phyloP scores from a whole-genome alignment of 1,140 invertebrate genomes.

The Rhopalosiphum padi region DNA sequence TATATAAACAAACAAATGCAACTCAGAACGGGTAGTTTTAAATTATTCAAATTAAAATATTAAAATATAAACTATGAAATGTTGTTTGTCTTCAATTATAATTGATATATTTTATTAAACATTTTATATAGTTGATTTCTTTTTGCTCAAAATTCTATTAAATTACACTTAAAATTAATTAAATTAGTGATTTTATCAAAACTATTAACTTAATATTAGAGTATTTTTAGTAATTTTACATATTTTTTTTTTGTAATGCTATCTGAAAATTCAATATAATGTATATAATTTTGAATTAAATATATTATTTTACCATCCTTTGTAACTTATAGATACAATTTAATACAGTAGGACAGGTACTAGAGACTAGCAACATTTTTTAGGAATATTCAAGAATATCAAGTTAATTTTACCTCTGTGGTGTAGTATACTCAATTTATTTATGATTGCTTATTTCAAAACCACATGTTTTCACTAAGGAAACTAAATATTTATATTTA shows the following conservation, averaged over 20 bases:
- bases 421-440: neutral
- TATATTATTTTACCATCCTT: neutral
- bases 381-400: neutral
- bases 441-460: neutral
- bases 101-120: neutral
- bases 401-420: neutral
- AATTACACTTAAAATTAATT: neutral
- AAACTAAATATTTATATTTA: neutral
- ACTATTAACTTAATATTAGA: neutral
- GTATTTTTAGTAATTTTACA: neutral
- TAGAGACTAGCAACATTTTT: neutral
- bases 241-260: neutral
- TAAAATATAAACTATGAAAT: too few species aligned
- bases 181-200: neutral
- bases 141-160: neutral
- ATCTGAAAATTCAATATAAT: neutral
- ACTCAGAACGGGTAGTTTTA: neutral
- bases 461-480: neutral
- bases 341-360: too few species aligned
- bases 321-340: neutral
- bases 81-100: neutral
- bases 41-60: neutral
- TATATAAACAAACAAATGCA: neutral
- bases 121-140: neutral
- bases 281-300: neutral